A percentile compares a stretch with the other conserved stretches of the same genome.
phyloP scores from a whole-genome alignment of 1,140 invertebrate species.

The Branchinecta lindahli region DNA sequence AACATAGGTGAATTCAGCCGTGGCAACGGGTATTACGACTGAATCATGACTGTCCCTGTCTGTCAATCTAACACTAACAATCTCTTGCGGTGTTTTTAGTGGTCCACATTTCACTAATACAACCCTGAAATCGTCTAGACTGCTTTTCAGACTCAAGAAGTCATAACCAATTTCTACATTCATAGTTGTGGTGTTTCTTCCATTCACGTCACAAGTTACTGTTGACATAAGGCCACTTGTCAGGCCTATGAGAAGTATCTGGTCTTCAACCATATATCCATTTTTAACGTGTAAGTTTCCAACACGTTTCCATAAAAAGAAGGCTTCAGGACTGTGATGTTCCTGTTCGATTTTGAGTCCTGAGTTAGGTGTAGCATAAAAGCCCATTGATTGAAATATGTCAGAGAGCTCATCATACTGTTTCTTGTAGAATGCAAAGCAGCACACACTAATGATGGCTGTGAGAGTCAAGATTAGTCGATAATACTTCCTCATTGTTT shows the following conservation, averaged over 20 bases:
- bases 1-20: not conserved
- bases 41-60: not conserved
- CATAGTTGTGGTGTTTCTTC: not conserved
- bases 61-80: not conserved
- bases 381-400: not conserved
- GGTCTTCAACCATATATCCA: not conserved
- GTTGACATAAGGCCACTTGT: not conserved
- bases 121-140: not conserved
- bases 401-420: not conserved
- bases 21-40: not conserved
- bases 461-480: not conserved
- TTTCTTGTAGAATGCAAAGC: not conserved
- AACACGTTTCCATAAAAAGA: not conserved
- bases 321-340: not conserved
- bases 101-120: not conserved
- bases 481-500: conserved; percentile 1
- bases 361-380: not conserved
- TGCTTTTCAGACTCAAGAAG: not conserved
- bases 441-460: not conserved
- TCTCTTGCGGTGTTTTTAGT: not conserved
- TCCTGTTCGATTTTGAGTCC: no score
- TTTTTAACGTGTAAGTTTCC: not conserved
- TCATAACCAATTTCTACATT: not conserved
- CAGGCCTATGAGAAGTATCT: not conserved
- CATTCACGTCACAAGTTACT: not conserved